Evolutionary conservation across 2,113 vertebrate genomes (phyloP).

Genomic region (Lipotes vexillifer): DNA sequence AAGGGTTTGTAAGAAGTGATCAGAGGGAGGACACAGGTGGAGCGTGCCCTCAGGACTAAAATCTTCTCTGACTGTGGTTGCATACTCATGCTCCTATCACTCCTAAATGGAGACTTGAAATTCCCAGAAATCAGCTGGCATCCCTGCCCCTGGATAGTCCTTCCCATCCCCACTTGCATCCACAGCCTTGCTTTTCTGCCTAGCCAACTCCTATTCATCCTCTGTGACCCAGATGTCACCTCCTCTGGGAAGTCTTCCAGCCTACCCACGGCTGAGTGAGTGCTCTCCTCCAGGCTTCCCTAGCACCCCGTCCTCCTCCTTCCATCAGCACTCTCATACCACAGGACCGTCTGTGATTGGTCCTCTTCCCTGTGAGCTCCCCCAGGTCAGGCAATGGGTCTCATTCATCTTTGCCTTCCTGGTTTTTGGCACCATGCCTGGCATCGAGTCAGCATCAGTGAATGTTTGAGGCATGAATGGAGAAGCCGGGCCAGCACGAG

Average conservation of each 20-base stretch:
- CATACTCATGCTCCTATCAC: too few relatives aligned
- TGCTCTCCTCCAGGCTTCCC: not conserved
- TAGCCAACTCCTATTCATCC: not conserved
- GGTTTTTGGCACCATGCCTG: constrained; percentile 29
- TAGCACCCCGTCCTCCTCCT: not conserved
- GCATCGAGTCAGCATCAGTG: not conserved
- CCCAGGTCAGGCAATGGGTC: not conserved
- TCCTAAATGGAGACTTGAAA: not conserved
- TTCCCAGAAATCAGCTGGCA: not conserved
- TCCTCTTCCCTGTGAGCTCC: not conserved
- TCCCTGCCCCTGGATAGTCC: not conserved
- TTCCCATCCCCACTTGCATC: not conserved
- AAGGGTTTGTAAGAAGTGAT: not conserved
- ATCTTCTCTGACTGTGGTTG: not conserved
- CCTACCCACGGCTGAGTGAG: not conserved
- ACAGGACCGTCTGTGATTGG: not conserved
- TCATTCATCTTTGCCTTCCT: constrained; percentile 31
- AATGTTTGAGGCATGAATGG: constrained; percentile 8
- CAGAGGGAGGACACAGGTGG: not conserved
- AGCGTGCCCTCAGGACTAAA: not conserved
- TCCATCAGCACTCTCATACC: not conserved
- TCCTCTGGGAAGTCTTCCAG: constrained; percentile 14
- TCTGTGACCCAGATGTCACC: not conserved
- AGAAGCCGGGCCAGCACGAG: not conserved
- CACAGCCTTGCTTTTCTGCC: not conserved